Evolutionary conservation across 2,113 vertebrate species (phyloP).

Genomic region (Onychostruthus taczanowskii): DNA sequence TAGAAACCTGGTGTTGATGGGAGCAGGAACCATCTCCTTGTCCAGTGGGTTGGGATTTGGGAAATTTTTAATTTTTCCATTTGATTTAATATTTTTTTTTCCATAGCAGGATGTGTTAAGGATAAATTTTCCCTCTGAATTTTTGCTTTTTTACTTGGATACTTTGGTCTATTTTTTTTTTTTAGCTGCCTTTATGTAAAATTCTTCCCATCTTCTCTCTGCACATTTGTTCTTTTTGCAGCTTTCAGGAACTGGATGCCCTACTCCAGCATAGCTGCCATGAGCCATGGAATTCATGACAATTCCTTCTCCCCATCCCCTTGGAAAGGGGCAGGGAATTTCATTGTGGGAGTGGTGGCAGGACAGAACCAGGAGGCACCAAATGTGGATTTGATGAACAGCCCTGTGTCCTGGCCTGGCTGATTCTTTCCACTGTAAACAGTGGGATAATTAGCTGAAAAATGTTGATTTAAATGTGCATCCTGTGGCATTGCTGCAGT

Average conservation of each 20-base stretch:
- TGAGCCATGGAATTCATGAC: accelerated
- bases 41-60: neutral
- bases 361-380: neutral
- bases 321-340: neutral
- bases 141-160: neutral
- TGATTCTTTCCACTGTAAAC: neutral
- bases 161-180: neutral
- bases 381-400: neutral
- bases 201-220: neutral
- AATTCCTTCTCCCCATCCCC: neutral
- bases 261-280: neutral
- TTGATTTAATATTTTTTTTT: neutral
- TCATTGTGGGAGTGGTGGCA: neutral
- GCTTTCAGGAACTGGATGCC: neutral
- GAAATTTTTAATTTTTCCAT: neutral
- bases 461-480: neutral
- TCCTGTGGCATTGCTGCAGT: neutral
- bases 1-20: neutral
- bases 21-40: neutral
- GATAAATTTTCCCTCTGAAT: neutral
- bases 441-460: neutral
- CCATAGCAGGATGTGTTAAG: neutral
- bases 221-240: neutral
- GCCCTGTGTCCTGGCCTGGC: neutral
- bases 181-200: neutral